These are phyloP conservation scores for Drosophila grimshawi DNA, from an alignment of 1,140 invertebrate species.

Conservation along the genomic window DNA sequence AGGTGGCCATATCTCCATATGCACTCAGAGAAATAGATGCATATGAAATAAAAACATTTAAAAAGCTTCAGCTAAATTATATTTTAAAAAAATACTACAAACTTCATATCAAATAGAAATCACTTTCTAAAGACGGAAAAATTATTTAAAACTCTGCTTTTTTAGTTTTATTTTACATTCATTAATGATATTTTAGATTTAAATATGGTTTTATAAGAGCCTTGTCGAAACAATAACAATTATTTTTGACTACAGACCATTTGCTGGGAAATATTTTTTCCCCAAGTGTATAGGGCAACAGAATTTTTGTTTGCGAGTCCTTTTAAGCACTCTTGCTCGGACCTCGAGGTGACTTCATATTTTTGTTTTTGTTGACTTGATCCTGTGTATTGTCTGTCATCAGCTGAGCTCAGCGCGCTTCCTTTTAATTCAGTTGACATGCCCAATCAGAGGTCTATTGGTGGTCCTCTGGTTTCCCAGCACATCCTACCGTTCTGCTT, in stretches of 20 bases:
- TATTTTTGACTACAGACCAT: too few species aligned
- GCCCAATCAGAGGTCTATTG: conserved; percentile 32
- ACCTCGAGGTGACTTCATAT: conserved; percentile 11
- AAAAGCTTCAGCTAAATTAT: too few species aligned
- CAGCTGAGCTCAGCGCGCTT: conserved; percentile 8
- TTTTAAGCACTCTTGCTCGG: conserved; percentile 16
- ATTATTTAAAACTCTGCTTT: too few species aligned
- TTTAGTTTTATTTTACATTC: too few species aligned
- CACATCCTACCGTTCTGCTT: conserved; percentile 10
- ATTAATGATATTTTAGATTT: too few species aligned
- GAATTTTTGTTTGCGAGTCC: conserved; percentile 35
- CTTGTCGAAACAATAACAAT: too few species aligned
- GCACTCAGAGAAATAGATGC: background rate
- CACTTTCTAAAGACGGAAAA: too few species aligned
- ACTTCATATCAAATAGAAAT: too few species aligned
- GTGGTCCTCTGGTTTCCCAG: conserved; percentile 14
- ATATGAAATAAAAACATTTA: background rate
- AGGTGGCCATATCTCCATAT: background rate
- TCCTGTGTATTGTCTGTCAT: conserved; percentile 20
- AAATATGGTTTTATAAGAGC: too few species aligned
- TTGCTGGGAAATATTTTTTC: background rate
- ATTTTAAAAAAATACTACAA: too few species aligned
- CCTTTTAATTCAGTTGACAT: conserved; percentile 44
- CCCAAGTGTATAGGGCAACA: background rate
- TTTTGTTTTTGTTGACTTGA: conserved; percentile 18